Conservation (phyloP, 2,888 invertebrate genomes). For the Zhengitettix transpicula region DNA sequence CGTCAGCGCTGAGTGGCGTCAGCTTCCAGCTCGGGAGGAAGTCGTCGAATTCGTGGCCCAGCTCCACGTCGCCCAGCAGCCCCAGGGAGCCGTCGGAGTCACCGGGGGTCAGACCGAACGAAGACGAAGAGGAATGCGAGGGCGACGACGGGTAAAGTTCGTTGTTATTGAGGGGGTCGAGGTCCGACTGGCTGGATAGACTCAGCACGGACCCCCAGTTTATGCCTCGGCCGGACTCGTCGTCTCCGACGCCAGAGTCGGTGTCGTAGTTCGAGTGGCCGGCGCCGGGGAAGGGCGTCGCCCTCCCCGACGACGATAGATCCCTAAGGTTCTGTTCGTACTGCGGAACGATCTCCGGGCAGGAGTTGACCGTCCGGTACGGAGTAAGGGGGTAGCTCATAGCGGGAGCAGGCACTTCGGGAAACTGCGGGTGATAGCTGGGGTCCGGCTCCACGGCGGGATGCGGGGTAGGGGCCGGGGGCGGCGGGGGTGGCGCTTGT, state of each 20-base stretch:
- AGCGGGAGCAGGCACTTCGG: slow-evolving; percentile 16
- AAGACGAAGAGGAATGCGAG: slow-evolving; percentile 9
- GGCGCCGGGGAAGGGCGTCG: slow-evolving; percentile 47
- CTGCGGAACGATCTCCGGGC: slow-evolving; percentile 8
- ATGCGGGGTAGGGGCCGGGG: slow-evolving; percentile 28
- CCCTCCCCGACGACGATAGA: slow-evolving; percentile 38
- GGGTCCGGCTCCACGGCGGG: slow-evolving; percentile 21
- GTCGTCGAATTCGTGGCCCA: slow-evolving; percentile 36
- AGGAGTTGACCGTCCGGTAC: slow-evolving; percentile 1
- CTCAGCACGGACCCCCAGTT: slow-evolving; percentile 86
- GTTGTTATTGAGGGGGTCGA: slow-evolving; percentile 66
- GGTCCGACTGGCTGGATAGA: slow-evolving; percentile 68
- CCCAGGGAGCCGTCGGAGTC: slow-evolving; percentile 8
- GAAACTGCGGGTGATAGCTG: slow-evolving; percentile 19
- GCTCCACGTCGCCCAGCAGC: slow-evolving; percentile 33
- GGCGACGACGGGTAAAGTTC: slow-evolving; percentile 39
- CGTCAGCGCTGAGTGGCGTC: slow-evolving; percentile 30
- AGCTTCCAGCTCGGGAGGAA: slow-evolving; percentile 33
- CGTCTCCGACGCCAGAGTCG: slow-evolving; percentile 23
- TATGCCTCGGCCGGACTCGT: slow-evolving; percentile 58
- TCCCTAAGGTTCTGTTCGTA: slow-evolving; percentile 30
- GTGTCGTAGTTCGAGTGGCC: slow-evolving; percentile 39
- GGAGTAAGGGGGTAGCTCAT: slow-evolving; percentile 7
- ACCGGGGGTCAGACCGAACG: slow-evolving; percentile 3
- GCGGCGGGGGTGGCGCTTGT: slow-evolving; percentile 26